Evolutionary conservation across 2,113 vertebrate species (phyloP).

Genomic region (Ammospiza caudacuta): DNA sequence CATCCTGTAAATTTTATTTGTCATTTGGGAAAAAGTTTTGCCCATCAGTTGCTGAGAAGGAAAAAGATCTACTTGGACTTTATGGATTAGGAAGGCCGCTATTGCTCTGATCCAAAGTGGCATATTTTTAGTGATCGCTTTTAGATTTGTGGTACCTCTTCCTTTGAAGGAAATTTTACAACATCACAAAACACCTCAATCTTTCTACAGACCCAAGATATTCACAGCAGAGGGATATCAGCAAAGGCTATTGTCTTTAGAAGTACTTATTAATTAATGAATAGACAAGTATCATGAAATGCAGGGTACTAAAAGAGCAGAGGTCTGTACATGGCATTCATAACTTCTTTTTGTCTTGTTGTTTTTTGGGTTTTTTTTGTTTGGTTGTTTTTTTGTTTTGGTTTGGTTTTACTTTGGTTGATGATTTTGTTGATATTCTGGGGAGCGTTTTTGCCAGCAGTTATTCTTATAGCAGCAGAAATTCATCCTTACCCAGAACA

Average conservation of each 20-base stretch:
- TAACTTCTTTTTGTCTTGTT: neutral
- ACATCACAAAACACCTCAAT: neutral
- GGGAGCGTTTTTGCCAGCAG: neutral
- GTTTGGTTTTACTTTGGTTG: no score
- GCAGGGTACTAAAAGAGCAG: neutral
- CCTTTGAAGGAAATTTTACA: neutral
- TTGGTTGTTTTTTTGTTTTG: neutral
- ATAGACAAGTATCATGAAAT: neutral
- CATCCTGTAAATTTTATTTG: neutral
- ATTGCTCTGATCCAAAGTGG: neutral
- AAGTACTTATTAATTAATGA: neutral
- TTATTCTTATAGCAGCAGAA: neutral
- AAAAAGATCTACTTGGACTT: neutral
- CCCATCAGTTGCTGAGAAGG: neutral
- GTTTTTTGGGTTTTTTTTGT: neutral
- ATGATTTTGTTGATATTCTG: fast-evolving
- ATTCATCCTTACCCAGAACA: neutral
- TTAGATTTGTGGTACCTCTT: neutral
- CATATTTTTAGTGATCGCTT: neutral
- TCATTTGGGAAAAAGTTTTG: neutral
- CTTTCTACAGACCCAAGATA: neutral
- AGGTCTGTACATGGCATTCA: neutral
- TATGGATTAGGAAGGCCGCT: neutral
- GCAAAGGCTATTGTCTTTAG: neutral
- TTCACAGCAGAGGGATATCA: neutral